Percentiles rank a stretch among this genome's conserved stretches.
These are phyloP conservation scores for Spea multiplicata DNA, from an alignment of 2,113 vertebrate genomes.

Conservation along the genomic window DNA sequence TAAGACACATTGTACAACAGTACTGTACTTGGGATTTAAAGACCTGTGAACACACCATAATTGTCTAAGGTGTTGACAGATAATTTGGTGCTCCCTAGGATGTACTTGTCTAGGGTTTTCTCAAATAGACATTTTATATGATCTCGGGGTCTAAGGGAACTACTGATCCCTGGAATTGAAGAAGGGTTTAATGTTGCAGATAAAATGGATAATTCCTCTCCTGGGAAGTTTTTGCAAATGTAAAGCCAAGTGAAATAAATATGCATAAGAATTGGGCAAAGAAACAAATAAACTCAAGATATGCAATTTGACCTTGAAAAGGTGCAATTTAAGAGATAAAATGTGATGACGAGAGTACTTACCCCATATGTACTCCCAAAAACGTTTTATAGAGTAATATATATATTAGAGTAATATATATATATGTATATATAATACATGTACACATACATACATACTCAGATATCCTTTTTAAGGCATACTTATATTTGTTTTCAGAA, in stretches of 20 bases:
- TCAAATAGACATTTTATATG: slow-evolving; percentile 82
- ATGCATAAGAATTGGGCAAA: slow-evolving; percentile 72
- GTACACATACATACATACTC: background rate
- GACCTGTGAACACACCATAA: slow-evolving; percentile 75
- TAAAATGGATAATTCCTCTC: slow-evolving; percentile 75
- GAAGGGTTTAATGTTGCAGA: slow-evolving; percentile 74
- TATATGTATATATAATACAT: no score
- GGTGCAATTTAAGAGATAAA: no score
- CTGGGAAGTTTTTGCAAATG: slow-evolving; percentile 73
- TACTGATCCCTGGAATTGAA: slow-evolving; percentile 73
- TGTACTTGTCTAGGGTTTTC: slow-evolving; percentile 75
- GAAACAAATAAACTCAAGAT: background rate
- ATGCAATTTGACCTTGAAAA: background rate
- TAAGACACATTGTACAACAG: slow-evolving; percentile 69
- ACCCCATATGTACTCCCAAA: no score
- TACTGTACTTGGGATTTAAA: slow-evolving; percentile 66
- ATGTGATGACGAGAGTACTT: no score
- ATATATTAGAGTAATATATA: no score
- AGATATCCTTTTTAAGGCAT: no score
- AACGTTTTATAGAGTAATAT: no score
- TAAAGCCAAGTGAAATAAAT: slow-evolving; percentile 74
- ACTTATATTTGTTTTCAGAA: no score
- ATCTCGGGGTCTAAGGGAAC: slow-evolving; percentile 72
- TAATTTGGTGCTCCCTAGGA: slow-evolving; percentile 74
- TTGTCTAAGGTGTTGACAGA: slow-evolving; percentile 76